Evolutionary conservation across 2,888 invertebrate genomes (phyloP).

Genomic region (Stenotaenia linearis): DNA sequence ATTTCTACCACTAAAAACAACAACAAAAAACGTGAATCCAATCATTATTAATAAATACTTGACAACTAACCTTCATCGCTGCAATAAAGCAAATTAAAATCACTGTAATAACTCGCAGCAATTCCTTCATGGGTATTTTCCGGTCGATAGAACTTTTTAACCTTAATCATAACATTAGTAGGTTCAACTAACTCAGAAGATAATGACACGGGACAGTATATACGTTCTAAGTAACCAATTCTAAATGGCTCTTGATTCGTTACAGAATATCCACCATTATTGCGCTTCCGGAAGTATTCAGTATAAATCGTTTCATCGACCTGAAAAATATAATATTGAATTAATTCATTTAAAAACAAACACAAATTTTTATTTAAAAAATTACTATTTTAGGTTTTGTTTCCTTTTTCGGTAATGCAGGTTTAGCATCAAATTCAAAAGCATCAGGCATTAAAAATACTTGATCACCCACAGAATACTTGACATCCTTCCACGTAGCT

Average conservation of each 20-base stretch:
- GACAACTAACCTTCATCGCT: constrained; percentile 59
- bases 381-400: constrained; percentile 39
- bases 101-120: constrained; percentile 56
- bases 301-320: constrained; percentile 70
- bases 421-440: constrained; percentile 54
- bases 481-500: constrained; percentile 42
- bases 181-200: constrained; percentile 51
- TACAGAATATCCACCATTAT: constrained; percentile 63
- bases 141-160: constrained; percentile 66
- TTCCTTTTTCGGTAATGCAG: constrained; percentile 38
- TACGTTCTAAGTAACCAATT: constrained; percentile 62
- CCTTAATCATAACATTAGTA: constrained; percentile 59
- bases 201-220: constrained; percentile 54
- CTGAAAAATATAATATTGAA: neutral
- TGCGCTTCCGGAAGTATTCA: constrained; percentile 72
- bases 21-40: neutral
- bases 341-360: neutral
- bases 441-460: constrained; percentile 63
- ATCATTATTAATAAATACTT: neutral
- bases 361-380: neutral
- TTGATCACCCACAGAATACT: constrained; percentile 61
- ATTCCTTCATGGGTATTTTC: constrained; percentile 64
- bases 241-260: constrained; percentile 71
- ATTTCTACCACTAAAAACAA: constrained; percentile 47
- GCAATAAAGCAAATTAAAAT: constrained; percentile 71